Base-by-base conservation (phyloP, 2,888 invertebrate genomes). In the Heliconius erato region DNA sequence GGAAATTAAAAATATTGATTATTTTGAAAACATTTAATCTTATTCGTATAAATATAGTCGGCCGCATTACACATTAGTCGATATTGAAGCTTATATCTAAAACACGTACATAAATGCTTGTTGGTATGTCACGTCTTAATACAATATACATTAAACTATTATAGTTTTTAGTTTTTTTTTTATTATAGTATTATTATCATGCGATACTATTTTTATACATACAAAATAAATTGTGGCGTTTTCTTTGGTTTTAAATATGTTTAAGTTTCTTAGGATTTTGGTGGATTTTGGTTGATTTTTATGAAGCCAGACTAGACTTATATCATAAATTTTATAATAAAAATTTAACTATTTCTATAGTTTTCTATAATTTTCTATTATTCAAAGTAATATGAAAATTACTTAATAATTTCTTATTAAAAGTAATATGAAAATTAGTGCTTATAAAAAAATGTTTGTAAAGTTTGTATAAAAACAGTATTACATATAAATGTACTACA, bases 1-100 rank as follows among this genome's bases (percentile, higher is more conserved):
- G n/a, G n/a, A n/a, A 63, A 63, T n/a, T 72, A 14, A 83, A 78
- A 86, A 77, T 74, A 74, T 26, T 26, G 59, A 84, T 86, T 88
- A 89, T 89, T 89, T 91, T 93, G 91, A 92, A 95, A 94, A 93
- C 93, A 91, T 95, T 95, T 93, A 94, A 91, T 94, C 87, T 88
- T 89, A 90, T 81, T 86, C 88, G 87, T 92, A 92, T 92, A 94
- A 94, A 93, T 92, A 94, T 92, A 94, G 91, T 93, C 92, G 88
- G 89, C 90, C 85, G 86, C 89, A 91, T 88, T 88, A 87, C 79
- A 84, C 74, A 82, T 84, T 85, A 86, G 85, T 88, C 90, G 88
- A 89, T 89, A 89, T 89, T 82, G 79, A 90, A 90, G 89, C 90
- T 90, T 90, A 89, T 79, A 86, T 85, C 86, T 91, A 88, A 85